Conservation (phyloP, 2,888 invertebrate genomes). For the Parochlus steinenii region DNA sequence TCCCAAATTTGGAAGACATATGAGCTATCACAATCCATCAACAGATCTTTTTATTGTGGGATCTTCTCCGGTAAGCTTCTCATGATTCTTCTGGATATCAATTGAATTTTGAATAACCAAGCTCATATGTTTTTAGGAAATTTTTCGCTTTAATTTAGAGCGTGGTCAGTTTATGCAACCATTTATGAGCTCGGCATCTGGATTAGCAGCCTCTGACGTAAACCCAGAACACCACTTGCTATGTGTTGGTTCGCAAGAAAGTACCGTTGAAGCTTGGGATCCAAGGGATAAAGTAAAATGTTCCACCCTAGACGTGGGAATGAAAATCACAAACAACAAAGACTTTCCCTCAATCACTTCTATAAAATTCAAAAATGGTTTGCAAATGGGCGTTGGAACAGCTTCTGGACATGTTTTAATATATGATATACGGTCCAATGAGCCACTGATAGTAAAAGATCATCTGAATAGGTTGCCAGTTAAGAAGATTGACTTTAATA, state of each 20-base stretch:
- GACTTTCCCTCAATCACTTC: constrained; percentile 45
- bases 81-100: neutral
- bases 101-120: neutral
- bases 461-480: constrained; percentile 90
- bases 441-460: constrained; percentile 80
- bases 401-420: constrained; percentile 84
- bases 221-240: constrained; percentile 81
- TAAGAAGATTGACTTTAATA: constrained; percentile 71
- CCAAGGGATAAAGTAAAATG: constrained; percentile 63
- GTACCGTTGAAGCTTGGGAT: constrained; percentile 94
- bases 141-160: constrained; percentile 89
- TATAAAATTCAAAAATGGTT: constrained; percentile 55
- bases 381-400: constrained; percentile 80
- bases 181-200: constrained; percentile 52
- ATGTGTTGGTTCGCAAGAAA: constrained; percentile 74
- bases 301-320: constrained; percentile 70
- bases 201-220: constrained; percentile 68
- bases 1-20: constrained; percentile 88
- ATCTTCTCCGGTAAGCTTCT: constrained; percentile 53
- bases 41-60: constrained; percentile 91
- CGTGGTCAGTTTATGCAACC: constrained; percentile 87
- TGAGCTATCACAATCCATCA: constrained; percentile 74
- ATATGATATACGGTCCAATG: constrained; percentile 85
- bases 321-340: constrained; percentile 38
- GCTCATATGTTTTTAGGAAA: constrained; percentile 62